These are phyloP conservation scores for Dermochelys coriacea DNA, from an alignment of 2,797 vertebrate genomes.

Conservation along the genomic window DNA sequence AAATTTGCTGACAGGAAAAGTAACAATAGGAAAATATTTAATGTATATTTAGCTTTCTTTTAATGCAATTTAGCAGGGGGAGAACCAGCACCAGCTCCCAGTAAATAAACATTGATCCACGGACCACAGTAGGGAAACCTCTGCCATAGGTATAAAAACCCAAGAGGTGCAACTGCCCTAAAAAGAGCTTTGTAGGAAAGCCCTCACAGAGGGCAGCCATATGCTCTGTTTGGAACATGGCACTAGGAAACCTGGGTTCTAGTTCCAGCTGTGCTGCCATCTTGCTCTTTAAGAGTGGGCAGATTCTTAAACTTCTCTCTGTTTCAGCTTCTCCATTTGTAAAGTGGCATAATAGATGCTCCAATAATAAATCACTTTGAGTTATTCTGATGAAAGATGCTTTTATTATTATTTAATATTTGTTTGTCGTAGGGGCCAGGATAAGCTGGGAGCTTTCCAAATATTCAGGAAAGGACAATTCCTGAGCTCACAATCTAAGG, in stretches of 20 bases:
- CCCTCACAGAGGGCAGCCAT: not conserved
- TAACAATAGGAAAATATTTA: not conserved
- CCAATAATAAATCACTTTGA: constrained; percentile 45
- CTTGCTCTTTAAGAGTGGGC: not conserved
- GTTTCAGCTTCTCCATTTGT: not conserved
- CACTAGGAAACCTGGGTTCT: not conserved
- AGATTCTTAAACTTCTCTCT: not conserved
- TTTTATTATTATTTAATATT: constrained; percentile 23
- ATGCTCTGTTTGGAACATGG: not conserved
- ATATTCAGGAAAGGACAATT: not conserved
- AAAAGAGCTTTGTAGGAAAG: constrained; percentile 16
- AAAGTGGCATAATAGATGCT: constrained; percentile 47
- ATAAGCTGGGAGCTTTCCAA: constrained; percentile 2
- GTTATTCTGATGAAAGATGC: not conserved
- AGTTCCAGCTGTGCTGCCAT: not conserved
- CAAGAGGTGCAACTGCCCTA: constrained; percentile 24
- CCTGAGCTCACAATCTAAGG: not conserved
- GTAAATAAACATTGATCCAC: not conserved
- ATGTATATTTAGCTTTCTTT: not conserved
- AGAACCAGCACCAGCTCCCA: not conserved
- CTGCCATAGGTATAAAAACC: not conserved
- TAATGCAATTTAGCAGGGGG: not conserved
- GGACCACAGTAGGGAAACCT: constrained; percentile 1
- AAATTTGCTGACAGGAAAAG: not conserved
- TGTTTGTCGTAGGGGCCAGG: not conserved